Conservation (phyloP, 2,113 vertebrate genomes). For the Anguilla japonica region DNA sequence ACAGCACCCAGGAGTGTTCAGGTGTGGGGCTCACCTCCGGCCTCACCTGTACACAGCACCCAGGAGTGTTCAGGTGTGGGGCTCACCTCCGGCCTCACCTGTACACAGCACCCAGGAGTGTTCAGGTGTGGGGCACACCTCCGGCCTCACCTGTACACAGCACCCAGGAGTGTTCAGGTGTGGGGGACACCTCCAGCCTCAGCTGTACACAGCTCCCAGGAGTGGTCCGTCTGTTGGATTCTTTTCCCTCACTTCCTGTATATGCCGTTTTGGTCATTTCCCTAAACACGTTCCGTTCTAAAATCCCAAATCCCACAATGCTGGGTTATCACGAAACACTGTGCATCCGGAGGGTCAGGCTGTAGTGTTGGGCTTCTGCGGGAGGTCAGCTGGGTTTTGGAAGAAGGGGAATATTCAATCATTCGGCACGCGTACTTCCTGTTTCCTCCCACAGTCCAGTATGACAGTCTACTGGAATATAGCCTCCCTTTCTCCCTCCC, state of each 20-base stretch:
- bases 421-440: not conserved
- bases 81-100: no score
- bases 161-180: no score
- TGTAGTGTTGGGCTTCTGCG: not conserved
- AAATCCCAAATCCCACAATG: constrained; percentile 24
- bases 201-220: constrained; percentile 5
- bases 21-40: no score
- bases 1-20: no score
- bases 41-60: no score
- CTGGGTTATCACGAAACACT: not conserved
- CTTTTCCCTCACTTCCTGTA: constrained; percentile 3
- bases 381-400: not conserved
- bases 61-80: no score
- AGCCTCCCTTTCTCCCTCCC: not conserved
- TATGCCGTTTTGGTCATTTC: constrained; percentile 18
- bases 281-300: constrained; percentile 29
- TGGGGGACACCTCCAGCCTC: not conserved
- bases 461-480: not conserved
- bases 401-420: not conserved
- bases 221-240: not conserved
- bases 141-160: no score
- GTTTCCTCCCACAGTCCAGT: not conserved
- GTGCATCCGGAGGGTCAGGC: not conserved
- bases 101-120: no score
- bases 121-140: no score